Evolutionary conservation across 1,140 invertebrate species (phyloP), one percentile per base, ranked within the genome.

Genomic region (Hestina assimilis): DNA sequence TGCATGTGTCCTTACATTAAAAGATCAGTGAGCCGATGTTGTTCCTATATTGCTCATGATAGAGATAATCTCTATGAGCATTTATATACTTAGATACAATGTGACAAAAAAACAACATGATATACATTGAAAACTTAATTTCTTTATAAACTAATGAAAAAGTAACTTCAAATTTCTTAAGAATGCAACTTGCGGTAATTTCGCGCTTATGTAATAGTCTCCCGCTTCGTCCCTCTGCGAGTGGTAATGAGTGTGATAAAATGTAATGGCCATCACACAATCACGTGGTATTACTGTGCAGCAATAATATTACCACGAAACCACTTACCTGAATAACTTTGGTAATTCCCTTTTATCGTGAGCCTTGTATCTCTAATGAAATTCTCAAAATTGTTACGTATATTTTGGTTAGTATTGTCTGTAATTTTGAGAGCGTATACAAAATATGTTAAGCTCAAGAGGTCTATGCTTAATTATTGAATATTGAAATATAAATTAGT

Each of bases 311-410:
- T 50, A 35, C 38, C 38, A 33, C 38, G 19, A 43, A 58, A 23
- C 55, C 55, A 26, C 46, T 58, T 58, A 57, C 55, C 55, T 57
- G 43, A 28, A 50, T 58, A 51, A 50, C 46, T 33, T 58, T 50
- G 21, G 45, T 50, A 48, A 58, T 51, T 43, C 9, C 0, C 38
- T 43, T 50, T 58, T 42, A 58, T 43, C 45, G 29, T 21, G 21
- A 29, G 20, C 17, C 9, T 29, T 26, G 48, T 55, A 55, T 42
- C 19, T 51, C 19, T 43, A 50, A 58, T 42, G 46, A 45, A 43
- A 45, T 43, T 50, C 12, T 14, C 38, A 41, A 38, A 19, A 38
- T 38, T 19, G 7, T 19, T 38, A 14, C 8, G 7, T 3, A 38
- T 8, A 17, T 19, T 17, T 17, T 1, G n/a, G n/a, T n/a, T n/a